Evolutionary conservation across 2,113 vertebrate genomes (phyloP).

Genomic region (Euleptes europaea): DNA sequence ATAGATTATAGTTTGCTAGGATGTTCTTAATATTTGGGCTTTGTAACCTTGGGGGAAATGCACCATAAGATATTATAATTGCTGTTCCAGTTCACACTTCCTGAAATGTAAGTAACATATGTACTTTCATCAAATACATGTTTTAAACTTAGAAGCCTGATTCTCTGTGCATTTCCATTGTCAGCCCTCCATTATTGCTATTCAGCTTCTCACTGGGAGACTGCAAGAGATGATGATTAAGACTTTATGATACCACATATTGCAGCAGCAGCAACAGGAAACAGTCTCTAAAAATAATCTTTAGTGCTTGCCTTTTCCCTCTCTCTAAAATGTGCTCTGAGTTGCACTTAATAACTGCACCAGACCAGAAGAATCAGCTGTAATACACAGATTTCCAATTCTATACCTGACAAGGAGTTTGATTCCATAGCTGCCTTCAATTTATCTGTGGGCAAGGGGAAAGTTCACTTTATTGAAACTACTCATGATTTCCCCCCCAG

Average conservation of each 20-base stretch:
- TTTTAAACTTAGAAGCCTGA: slow-evolving; percentile 25
- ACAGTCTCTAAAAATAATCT: slow-evolving; percentile 45
- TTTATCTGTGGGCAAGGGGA: slow-evolving; percentile 38
- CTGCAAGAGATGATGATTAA: slow-evolving; percentile 38
- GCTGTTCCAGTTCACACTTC: not conserved
- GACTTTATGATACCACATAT: slow-evolving; percentile 27
- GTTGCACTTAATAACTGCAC: slow-evolving; percentile 17
- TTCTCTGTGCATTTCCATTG: slow-evolving; percentile 34
- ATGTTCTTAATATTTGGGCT: not conserved
- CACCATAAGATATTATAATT: not conserved
- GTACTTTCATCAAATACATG: not conserved
- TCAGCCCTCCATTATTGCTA: slow-evolving; percentile 37
- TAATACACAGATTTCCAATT: slow-evolving; percentile 12
- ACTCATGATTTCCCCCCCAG: not conserved
- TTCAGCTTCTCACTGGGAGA: slow-evolving; percentile 12
- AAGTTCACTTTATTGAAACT: slow-evolving; percentile 31
- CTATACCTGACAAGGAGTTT: not conserved
- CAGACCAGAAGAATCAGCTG: not conserved
- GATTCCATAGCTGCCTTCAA: not conserved
- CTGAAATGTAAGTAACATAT: not conserved
- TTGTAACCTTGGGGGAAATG: not conserved
- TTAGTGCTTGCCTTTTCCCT: slow-evolving; percentile 22
- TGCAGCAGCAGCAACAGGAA: slow-evolving; percentile 43
- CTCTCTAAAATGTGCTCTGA: slow-evolving; percentile 6
- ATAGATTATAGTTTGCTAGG: not conserved